Base-by-base conservation (phyloP, 2,113 vertebrate genomes). In the Tretioscincus oriximinensis region DNA sequence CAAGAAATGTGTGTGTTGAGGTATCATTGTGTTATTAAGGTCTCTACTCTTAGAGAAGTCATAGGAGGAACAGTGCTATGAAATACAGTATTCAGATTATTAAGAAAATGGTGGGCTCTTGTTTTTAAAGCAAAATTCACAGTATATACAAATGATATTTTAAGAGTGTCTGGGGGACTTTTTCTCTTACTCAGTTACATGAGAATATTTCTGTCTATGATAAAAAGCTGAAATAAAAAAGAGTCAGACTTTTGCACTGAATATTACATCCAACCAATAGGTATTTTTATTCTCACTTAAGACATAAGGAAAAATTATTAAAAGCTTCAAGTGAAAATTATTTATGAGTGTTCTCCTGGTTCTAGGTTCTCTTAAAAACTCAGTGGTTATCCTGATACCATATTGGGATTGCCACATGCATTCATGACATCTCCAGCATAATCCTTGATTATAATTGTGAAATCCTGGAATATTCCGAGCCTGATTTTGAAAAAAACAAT, bases 41-140 rank as follows among this genome's bases (percentile, higher is more conserved):
- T 16, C 31, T 69, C 80, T 61, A 51, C 35, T 47, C 21, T 75
- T 68, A 47, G 60, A n/a, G 58, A 76, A 82, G 68, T 70, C 21
- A n/a, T 41, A 7, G n/a, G 47, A 69, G 54, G 12, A 18, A 21
- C 29, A 26, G 22, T 69, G 41, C 26, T 24, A 35, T 49, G 47
- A 28, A 54, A 69, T 69, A 61, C 28, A 54, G 45, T 68, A 60
- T 69, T 18, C 54, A 58, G 12, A 54, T 51, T 26, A 10, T 63
- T 60, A 65, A 61, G n/a, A n/a, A 54, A 47, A 63, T 61, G 54
- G 8, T 2, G 78, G 22, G 63, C 10, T 49, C 14, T 20, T 9
- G 28, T 47, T 83, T 68, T 20, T 0, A 54, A 31, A 61, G 47
- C 58, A 58, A 22, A 11, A 60, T 58, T 58, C 12, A 29, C 63